Base-by-base conservation (phyloP, 2,797 vertebrate species). In the Hapalemur alaotrensis region DNA sequence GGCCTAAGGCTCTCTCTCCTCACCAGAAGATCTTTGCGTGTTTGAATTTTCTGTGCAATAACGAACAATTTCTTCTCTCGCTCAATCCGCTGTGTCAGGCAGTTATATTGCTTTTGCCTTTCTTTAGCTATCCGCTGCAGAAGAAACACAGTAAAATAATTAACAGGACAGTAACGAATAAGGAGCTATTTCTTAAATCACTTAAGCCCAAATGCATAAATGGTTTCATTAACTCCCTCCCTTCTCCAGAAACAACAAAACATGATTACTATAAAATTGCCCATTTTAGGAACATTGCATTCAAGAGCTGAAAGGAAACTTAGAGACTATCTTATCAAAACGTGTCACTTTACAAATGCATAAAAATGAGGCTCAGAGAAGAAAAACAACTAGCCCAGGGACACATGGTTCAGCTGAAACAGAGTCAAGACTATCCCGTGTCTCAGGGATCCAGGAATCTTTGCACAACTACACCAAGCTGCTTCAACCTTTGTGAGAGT, bases 31-130 rank as follows among this genome's bases (percentile, higher is more conserved):
- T 99, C 99, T 98, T 99, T 99, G 52, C 99, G 99, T 8, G 99
- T 99, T 98, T 99, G 99, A 98, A 99, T 99, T 98, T 99, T 99
- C 99, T 99, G 99, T 28, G 98, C 98, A 93, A 99, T 98, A 70
- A 99, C 98, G 93, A 99, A 99, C 99, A 99, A 98, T 97, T 99
- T 98, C 98, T 99, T 99, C 95, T 99, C 99, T 43, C 99, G 98
- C 84, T 99, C 99, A 46, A 99, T 99, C 96, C 99, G 99, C 97
- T 99, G 99, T 38, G 98, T 99, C 91, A 99, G 98, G 88, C 99
- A 98, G 75, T 98, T 98, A 57, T 99, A 99, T 92, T 99, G 99
- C 76, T 98, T 98, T 88, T 98, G 99, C 93, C 99, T 99, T 98
- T 99, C 98, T 95, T 92, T 98, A 84, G 99, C 98, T 93, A 99